phyloP scores from a whole-genome alignment of 2,797 vertebrate genomes.

The Rhynchonycteris naso region DNA sequence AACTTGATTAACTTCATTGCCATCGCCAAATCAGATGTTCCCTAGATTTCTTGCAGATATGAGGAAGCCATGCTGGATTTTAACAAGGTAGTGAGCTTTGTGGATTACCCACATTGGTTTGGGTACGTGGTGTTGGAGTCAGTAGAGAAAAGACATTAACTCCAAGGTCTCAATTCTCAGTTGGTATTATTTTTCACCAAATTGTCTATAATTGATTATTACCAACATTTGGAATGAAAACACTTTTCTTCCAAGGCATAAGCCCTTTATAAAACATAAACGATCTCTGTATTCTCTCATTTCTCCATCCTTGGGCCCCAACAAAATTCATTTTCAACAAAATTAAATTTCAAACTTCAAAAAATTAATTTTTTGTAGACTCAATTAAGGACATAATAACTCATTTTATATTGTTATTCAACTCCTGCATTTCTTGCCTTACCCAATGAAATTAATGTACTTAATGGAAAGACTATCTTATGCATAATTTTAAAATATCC shows the following conservation, averaged over 20 bases:
- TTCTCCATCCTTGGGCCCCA: background rate
- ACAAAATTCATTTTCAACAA: background rate
- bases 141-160: background rate
- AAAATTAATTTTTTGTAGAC: background rate
- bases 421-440: constrained; percentile 25
- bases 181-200: background rate
- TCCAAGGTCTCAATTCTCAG: background rate
- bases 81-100: background rate
- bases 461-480: constrained; percentile 42
- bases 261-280: background rate
- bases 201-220: background rate
- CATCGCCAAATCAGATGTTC: background rate
- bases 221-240: background rate
- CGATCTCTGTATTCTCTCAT: background rate
- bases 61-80: background rate
- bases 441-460: constrained; percentile 11
- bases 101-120: background rate
- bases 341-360: background rate
- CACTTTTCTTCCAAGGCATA: background rate
- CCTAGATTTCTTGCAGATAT: background rate
- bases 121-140: background rate
- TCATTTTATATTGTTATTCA: constrained; percentile 46
- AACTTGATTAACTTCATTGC: background rate
- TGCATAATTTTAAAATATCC: background rate
- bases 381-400: constrained; percentile 35